Conservation (phyloP, 2,797 vertebrate species). For the Chelon labrosus region DNA sequence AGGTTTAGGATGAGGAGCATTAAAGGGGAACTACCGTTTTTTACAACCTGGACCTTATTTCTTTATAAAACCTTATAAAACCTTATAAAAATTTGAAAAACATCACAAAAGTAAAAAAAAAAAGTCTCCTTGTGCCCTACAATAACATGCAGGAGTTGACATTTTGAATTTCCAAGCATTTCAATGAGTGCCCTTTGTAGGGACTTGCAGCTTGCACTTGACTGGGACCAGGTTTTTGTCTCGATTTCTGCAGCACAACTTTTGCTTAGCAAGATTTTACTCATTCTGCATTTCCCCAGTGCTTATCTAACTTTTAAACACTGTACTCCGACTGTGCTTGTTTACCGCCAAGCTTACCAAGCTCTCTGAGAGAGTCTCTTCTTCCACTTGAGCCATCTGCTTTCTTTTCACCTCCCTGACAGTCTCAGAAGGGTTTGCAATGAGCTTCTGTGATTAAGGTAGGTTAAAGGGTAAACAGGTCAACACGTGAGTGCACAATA, state of each 20-base stretch:
- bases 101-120: too few species aligned
- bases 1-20: too few species aligned
- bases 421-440: conserved; percentile 42
- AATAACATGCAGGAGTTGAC: too few species aligned
- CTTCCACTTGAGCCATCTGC: conserved; percentile 47
- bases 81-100: too few species aligned
- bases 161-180: too few species aligned
- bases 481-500: neutral
- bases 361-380: conserved; percentile 26
- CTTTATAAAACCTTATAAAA: too few species aligned
- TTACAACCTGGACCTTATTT: too few species aligned
- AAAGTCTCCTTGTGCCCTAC: too few species aligned
- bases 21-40: too few species aligned
- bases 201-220: too few species aligned
- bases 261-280: neutral
- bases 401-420: conserved; percentile 28
- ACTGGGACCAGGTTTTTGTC: too few species aligned
- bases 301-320: neutral
- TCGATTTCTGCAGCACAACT: conserved; percentile 3
- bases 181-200: too few species aligned
- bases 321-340: conserved; percentile 1
- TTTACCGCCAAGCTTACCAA: conserved; percentile 19
- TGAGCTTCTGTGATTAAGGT: conserved; percentile 30
- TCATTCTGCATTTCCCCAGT: neutral
- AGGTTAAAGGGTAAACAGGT: conserved; percentile 37